These are phyloP conservation scores for Porphyrio hochstetteri DNA, from an alignment of 2,113 vertebrate genomes.

Conservation along the genomic window DNA sequence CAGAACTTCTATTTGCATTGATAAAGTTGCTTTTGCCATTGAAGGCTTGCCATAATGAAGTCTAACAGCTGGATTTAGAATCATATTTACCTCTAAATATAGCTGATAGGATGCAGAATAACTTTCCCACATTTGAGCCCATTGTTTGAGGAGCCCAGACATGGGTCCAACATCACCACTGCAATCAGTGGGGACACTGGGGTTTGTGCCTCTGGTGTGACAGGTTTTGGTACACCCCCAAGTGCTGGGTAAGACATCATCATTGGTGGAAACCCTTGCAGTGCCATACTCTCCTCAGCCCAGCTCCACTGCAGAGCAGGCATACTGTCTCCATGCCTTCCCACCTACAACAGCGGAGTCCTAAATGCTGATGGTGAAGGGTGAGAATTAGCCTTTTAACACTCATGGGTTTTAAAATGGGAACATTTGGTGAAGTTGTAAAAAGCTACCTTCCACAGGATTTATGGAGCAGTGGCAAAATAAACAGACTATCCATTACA, in stretches of 20 bases:
- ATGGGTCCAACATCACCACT: fast-evolving
- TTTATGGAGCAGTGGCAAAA: background rate
- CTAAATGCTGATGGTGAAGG: background rate
- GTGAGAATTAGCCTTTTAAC: background rate
- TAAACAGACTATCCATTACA: background rate
- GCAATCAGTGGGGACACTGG: background rate
- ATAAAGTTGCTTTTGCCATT: background rate
- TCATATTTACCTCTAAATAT: background rate
- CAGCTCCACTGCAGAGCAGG: background rate
- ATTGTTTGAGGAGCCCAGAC: fast-evolving
- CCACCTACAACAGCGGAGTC: background rate
- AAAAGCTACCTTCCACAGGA: background rate
- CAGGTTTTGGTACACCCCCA: background rate
- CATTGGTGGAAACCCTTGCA: fast-evolving
- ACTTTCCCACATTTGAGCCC: background rate
- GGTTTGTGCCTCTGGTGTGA: background rate
- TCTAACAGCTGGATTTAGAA: background rate
- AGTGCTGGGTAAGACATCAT: background rate
- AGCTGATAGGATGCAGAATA: background rate
- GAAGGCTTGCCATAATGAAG: background rate
- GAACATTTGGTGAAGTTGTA: background rate
- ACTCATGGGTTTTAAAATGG: background rate
- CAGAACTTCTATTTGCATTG: background rate
- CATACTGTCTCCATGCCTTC: background rate
- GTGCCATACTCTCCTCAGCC: background rate